A percentile compares a stretch with the other conserved stretches of the same genome.
These are phyloP conservation scores for Columba janthina DNA, from an alignment of 2,113 vertebrate species.

Conservation along the genomic window DNA sequence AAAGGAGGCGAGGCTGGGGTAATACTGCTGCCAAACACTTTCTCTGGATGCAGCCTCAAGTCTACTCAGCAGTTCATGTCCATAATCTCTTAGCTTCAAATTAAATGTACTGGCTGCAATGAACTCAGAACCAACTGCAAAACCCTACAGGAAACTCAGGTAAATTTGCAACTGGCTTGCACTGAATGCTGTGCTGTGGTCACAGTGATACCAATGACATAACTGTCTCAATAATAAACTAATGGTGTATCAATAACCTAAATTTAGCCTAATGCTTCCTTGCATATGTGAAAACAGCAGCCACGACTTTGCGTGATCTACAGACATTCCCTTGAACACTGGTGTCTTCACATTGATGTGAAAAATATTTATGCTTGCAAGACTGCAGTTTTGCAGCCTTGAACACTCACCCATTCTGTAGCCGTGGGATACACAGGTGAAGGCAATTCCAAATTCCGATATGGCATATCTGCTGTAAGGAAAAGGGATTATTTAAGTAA, in stretches of 20 bases:
- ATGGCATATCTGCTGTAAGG: background rate
- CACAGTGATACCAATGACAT: background rate
- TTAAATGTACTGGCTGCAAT: background rate
- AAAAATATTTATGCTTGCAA: background rate
- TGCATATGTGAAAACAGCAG: background rate
- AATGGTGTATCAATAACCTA: fast-evolving
- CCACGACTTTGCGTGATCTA: background rate
- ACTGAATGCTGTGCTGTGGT: background rate
- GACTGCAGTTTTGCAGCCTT: background rate
- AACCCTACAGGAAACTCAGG: background rate
- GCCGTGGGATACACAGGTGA: background rate
- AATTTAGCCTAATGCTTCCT: background rate
- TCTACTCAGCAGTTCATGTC: background rate
- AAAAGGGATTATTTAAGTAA: background rate
- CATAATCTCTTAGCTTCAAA: background rate
- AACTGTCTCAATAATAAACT: background rate
- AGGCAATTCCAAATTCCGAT: background rate
- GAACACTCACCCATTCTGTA: background rate
- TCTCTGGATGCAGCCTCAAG: background rate
- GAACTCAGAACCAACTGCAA: background rate
- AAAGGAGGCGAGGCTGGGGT: background rate
- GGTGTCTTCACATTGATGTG: background rate
- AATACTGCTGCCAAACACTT: background rate
- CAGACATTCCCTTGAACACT: background rate
- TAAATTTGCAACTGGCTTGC: background rate